Conservation (phyloP, 2,113 vertebrate genomes). For the Procavia capensis region DNA sequence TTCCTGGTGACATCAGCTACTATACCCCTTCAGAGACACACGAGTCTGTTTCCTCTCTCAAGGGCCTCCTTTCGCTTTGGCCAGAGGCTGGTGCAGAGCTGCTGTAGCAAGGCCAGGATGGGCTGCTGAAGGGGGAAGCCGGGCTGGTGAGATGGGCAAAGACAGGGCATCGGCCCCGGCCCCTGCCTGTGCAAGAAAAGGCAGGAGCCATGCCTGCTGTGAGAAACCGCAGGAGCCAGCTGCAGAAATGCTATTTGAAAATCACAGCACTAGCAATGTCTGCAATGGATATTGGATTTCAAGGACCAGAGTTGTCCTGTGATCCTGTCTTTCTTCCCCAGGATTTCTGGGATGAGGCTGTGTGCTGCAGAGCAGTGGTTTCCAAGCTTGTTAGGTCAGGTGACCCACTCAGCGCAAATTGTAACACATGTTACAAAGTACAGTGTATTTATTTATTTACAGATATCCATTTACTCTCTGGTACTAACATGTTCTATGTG, state of each 20-base stretch:
- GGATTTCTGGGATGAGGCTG: not conserved
- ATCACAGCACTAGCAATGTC: constrained; percentile 47
- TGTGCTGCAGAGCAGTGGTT: not conserved
- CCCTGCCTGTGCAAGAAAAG: not conserved
- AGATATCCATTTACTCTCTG: not conserved
- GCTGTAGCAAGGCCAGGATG: not conserved
- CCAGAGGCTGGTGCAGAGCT: not conserved
- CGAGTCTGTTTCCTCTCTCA: not conserved
- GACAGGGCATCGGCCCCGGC: not conserved
- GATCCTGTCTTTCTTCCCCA: not conserved
- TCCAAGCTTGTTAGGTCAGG: not conserved
- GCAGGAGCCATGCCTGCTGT: not conserved
- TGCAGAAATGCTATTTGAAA: not conserved
- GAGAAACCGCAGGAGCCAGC: not conserved
- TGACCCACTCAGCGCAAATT: not conserved
- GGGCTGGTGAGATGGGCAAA: not conserved
- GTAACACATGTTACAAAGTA: not conserved
- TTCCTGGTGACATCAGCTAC: not conserved
- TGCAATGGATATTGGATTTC: constrained; percentile 59
- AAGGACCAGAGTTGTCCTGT: not conserved
- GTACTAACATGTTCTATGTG: not conserved
- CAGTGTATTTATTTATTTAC: not conserved
- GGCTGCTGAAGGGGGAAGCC: not conserved
- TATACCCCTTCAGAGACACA: not conserved
- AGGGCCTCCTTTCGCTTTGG: not conserved